Conservation (phyloP, 2,797 vertebrate genomes). For the Pachyuromys duprasi region DNA sequence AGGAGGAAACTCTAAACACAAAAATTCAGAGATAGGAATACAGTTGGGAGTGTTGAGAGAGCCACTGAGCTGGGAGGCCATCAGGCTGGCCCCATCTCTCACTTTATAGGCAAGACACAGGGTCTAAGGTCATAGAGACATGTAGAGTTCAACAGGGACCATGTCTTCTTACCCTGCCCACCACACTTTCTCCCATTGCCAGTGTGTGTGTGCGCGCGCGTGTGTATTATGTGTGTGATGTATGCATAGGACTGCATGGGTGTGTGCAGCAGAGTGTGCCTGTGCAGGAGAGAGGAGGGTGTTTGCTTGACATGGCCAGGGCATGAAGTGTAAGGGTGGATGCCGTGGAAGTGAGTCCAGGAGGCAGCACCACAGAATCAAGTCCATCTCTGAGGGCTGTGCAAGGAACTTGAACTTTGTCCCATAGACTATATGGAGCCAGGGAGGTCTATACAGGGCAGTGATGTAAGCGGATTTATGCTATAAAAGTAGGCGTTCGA, state of each 20-base stretch:
- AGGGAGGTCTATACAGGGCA: neutral
- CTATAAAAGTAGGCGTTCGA: constrained; percentile 13
- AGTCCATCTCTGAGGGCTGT: neutral
- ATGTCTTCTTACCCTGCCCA: neutral
- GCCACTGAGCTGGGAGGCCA: neutral
- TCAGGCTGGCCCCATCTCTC: neutral
- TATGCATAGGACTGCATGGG: neutral
- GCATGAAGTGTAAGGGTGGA: neutral
- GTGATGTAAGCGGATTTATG: neutral
- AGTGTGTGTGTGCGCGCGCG: neutral
- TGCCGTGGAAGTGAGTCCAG: neutral
- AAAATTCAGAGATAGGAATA: neutral
- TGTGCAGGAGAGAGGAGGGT: neutral
- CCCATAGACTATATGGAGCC: neutral
- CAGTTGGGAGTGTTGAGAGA: neutral
- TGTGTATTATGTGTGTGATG: neutral
- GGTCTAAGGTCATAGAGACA: neutral
- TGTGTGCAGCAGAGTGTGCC: neutral
- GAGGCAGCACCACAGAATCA: neutral
- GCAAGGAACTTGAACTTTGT: constrained; percentile 49
- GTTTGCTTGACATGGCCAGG: neutral
- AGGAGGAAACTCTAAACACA: neutral
- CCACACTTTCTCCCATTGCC: no score
- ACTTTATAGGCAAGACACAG: neutral
- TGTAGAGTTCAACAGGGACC: neutral